phyloP scores from a whole-genome alignment of 2,113 vertebrate genomes.

The Nyctereutes procyonoides region DNA sequence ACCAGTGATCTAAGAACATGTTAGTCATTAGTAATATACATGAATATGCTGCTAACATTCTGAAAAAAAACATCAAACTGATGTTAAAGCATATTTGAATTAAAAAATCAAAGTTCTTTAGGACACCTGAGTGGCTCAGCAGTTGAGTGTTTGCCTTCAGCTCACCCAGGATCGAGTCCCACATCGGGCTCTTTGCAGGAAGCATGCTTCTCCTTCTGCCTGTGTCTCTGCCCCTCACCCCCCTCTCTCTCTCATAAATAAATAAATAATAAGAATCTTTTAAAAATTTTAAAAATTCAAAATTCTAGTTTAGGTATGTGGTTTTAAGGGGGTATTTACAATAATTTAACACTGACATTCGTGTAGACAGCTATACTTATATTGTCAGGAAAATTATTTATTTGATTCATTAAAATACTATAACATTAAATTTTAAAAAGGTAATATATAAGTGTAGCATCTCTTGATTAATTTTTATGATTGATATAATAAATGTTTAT shows the following conservation, averaged over 20 bases:
- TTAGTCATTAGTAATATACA: neutral
- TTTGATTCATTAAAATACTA: neutral
- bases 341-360: neutral
- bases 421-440: neutral
- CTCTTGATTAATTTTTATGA: constrained; percentile 29
- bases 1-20: neutral
- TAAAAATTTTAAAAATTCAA: too few relatives aligned
- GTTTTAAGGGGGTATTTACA: neutral
- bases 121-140: too few relatives aligned
- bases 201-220: too few relatives aligned
- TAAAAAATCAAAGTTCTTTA: neutral
- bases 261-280: too few relatives aligned
- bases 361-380: neutral
- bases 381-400: neutral
- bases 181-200: too few relatives aligned
- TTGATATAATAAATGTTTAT: neutral
- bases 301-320: neutral
- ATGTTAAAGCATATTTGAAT: neutral
- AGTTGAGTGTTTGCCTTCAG: too few relatives aligned
- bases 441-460: neutral
- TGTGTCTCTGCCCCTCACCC: too few relatives aligned
- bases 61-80: neutral
- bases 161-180: too few relatives aligned
- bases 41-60: neutral
- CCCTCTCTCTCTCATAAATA: too few relatives aligned